These are phyloP conservation scores for Nibea coibor DNA, from an alignment of 2,113 vertebrate species.

Conservation along the genomic window DNA sequence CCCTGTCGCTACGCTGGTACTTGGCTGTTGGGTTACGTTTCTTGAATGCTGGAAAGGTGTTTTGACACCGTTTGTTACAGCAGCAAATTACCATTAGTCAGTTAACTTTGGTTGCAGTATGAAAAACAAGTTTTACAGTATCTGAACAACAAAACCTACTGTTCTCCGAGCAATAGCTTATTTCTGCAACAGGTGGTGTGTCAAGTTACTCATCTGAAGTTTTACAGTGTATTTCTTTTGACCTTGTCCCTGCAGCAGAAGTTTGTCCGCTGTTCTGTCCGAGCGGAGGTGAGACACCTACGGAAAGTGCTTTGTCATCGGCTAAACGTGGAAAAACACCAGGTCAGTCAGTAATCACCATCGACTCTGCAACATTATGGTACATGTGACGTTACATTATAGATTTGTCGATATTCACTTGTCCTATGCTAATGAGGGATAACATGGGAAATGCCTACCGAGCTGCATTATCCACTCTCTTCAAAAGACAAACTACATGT, in stretches of 20 bases:
- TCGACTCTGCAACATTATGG: background rate
- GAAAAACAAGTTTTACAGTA: background rate
- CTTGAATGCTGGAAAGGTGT: slow-evolving; percentile 6
- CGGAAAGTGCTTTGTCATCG: slow-evolving; percentile 93
- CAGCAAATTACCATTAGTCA: background rate
- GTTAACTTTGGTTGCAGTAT: too few species aligned
- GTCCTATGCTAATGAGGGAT: too few species aligned
- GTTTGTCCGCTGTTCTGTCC: slow-evolving; percentile 94
- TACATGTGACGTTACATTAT: too few species aligned
- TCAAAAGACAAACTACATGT: too few species aligned
- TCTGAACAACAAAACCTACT: background rate
- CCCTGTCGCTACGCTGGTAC: background rate
- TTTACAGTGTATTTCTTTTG: slow-evolving; percentile 3
- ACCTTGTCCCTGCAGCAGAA: slow-evolving; percentile 87
- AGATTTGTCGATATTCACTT: background rate
- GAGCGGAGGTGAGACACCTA: slow-evolving; percentile 94
- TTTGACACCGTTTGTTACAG: background rate
- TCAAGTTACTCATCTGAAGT: background rate
- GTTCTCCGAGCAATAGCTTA: background rate
- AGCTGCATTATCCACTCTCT: background rate
- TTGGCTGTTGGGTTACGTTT: slow-evolving; percentile 10
- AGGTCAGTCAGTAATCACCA: slow-evolving; percentile 78
- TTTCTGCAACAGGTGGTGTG: background rate
- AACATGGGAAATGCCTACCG: background rate
- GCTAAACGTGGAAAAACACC: slow-evolving; percentile 90